These are phyloP conservation scores for Stomatorhinus walkeri DNA, from an alignment of 2,797 vertebrate species.

Conservation along the genomic window DNA sequence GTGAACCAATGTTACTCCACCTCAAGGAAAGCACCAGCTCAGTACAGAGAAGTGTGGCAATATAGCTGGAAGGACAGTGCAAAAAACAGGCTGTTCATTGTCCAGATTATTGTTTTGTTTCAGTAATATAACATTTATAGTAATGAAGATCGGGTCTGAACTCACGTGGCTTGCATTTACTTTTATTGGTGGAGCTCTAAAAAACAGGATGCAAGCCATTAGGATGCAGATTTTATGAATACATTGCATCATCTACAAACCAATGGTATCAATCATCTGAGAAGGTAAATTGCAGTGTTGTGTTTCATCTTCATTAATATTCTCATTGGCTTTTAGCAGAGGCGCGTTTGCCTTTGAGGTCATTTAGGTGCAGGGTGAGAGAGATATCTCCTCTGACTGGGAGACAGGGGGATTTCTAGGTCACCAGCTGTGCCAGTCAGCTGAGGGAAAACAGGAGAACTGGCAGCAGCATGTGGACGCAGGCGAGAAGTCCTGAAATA, in stretches of 20 bases:
- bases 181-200: neutral
- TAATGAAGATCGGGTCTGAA: neutral
- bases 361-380: neutral
- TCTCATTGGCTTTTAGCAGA: neutral
- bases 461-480: neutral
- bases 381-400: neutral
- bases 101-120: neutral
- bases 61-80: neutral
- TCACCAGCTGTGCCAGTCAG: neutral
- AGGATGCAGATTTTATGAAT: neutral
- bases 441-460: neutral
- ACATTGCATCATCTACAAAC: neutral
- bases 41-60: neutral
- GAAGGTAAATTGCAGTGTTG: neutral
- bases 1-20: neutral
- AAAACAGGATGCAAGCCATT: neutral
- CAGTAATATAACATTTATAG: neutral
- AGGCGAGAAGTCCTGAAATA: neutral
- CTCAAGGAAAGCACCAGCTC: neutral
- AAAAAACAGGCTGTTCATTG: neutral
- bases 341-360: neutral
- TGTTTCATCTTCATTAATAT: conserved; percentile 4
- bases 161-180: neutral
- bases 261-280: neutral
- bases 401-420: neutral